Evolutionary conservation across 2,888 invertebrate species (phyloP).

Genomic region (Nematopogon swammerdamellus): DNA sequence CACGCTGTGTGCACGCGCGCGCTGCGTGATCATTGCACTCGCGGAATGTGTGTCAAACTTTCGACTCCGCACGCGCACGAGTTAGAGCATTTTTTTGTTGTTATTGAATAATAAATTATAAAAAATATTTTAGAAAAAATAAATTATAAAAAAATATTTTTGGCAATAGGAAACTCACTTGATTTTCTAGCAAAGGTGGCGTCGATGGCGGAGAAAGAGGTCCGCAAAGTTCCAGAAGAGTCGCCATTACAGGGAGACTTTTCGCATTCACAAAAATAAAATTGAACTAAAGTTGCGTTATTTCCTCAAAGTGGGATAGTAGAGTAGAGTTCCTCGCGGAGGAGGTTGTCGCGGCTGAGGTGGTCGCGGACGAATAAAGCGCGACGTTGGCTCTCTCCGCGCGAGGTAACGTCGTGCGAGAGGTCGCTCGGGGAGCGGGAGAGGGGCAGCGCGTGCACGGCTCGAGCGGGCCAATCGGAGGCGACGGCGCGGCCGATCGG

Average conservation of each 20-base stretch:
- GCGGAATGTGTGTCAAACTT: slow-evolving; percentile 25
- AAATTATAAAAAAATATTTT: slow-evolving; percentile 17
- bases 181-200: slow-evolving; percentile 61
- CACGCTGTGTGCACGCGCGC: slow-evolving; percentile 26
- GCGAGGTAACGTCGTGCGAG: slow-evolving; percentile 45
- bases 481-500: slow-evolving; percentile 67
- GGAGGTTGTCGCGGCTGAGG: slow-evolving; percentile 26
- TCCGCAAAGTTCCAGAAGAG: slow-evolving; percentile 45
- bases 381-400: slow-evolving; percentile 32
- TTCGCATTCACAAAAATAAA: slow-evolving; percentile 15
- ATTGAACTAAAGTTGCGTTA: neutral
- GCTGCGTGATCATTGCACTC: slow-evolving; percentile 34
- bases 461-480: slow-evolving; percentile 51
- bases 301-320: no score
- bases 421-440: slow-evolving; percentile 63
- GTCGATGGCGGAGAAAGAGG: slow-evolving; percentile 70
- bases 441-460: slow-evolving; percentile 38
- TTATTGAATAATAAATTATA: neutral
- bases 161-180: slow-evolving; percentile 41
- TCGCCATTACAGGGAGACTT: slow-evolving; percentile 35
- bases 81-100: neutral
- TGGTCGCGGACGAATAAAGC: slow-evolving; percentile 49
- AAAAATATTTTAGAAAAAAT: slow-evolving; percentile 20
- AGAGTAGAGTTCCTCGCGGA: no score
- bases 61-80: slow-evolving; percentile 16